These are phyloP conservation scores for Prunella strophiata DNA, from an alignment of 2,797 vertebrate genomes.

Conservation along the genomic window DNA sequence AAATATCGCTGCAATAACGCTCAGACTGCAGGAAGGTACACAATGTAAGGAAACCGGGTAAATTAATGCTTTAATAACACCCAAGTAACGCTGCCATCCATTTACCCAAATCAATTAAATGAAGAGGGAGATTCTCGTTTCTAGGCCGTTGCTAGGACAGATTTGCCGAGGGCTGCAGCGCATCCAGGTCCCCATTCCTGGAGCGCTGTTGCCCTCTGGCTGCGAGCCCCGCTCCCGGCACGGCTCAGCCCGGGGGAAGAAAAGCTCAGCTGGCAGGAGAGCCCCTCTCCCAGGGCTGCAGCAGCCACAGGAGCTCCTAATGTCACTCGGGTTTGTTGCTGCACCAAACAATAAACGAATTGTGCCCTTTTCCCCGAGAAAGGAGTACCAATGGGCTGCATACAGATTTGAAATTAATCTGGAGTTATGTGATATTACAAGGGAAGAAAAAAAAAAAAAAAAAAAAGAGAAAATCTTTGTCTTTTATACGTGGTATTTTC, in stretches of 20 bases:
- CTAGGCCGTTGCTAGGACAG: constrained; percentile 53
- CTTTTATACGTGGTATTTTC: neutral
- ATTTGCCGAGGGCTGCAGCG: neutral
- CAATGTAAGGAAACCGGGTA: neutral
- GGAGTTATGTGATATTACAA: neutral
- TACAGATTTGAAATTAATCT: neutral
- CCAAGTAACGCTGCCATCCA: constrained; percentile 39
- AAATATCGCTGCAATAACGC: constrained; percentile 3
- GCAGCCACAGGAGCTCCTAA: neutral
- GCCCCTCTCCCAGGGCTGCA: neutral
- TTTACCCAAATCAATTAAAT: constrained; percentile 60
- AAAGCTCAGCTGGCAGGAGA: neutral
- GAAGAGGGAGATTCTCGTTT: constrained; percentile 31
- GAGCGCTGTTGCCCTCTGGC: constrained; percentile 67
- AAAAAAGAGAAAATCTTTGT: too few relatives aligned
- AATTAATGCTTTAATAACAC: constrained; percentile 71
- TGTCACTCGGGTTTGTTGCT: neutral
- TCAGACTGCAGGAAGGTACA: neutral
- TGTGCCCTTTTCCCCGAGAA: neutral
- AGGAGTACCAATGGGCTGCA: neutral
- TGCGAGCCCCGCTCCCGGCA: constrained; percentile 13
- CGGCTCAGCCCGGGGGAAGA: neutral
- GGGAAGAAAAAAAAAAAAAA: neutral
- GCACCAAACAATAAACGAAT: neutral
- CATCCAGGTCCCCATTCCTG: neutral